phyloP scores from a whole-genome alignment of 2,113 vertebrate species.

The Lophura nycthemera region DNA sequence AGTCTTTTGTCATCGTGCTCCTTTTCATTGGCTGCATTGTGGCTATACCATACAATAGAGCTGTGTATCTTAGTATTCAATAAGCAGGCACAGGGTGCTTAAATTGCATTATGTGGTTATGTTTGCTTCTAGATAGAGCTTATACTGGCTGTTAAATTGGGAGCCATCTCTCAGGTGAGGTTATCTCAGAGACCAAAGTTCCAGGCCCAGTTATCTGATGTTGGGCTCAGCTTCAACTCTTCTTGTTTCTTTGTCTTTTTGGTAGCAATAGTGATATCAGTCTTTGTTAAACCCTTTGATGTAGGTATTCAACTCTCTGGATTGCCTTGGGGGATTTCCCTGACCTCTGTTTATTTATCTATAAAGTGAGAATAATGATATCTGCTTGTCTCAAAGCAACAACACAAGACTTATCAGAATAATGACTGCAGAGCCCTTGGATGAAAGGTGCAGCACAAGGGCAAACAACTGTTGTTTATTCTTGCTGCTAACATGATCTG shows the following conservation, averaged over 20 bases:
- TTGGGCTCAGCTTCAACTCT: neutral
- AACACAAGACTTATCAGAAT: neutral
- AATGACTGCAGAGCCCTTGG: neutral
- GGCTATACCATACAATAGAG: neutral
- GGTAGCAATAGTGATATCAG: neutral
- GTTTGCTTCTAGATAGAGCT: neutral
- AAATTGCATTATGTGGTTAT: accelerated
- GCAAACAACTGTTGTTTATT: neutral
- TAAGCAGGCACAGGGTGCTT: neutral
- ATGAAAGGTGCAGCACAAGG: neutral
- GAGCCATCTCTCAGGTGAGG: neutral
- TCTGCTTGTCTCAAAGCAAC: neutral
- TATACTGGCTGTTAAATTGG: neutral
- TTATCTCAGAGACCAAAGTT: neutral
- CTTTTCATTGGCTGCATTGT: neutral
- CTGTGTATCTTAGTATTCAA: neutral
- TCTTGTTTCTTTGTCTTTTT: neutral
- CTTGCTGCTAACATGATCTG: neutral
- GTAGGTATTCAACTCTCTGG: neutral
- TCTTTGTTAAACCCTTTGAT: neutral
- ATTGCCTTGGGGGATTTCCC: neutral
- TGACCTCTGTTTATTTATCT: constrained; percentile 5
- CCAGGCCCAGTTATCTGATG: neutral
- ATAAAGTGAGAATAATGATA: neutral
- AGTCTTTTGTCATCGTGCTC: neutral